Evolutionary conservation across 2,888 invertebrate genomes (phyloP).

Genomic region (Ptilodon capucinus): DNA sequence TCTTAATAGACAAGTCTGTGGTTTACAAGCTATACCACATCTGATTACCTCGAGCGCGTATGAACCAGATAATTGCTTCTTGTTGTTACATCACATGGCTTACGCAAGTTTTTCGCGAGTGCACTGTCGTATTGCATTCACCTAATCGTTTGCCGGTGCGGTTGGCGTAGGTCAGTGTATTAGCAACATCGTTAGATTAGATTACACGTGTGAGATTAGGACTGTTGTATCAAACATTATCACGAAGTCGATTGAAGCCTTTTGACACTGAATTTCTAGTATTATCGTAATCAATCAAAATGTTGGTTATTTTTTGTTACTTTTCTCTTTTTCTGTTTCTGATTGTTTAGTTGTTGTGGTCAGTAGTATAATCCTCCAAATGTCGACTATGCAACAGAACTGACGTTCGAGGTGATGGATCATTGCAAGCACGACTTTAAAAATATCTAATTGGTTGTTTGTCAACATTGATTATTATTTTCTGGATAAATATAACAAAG

Average conservation of each 20-base stretch:
- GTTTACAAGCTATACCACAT: background rate
- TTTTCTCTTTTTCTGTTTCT: too few relatives aligned
- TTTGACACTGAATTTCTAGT: background rate
- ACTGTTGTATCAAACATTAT: constrained; percentile 29
- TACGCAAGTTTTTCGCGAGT: constrained; percentile 61
- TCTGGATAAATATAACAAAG: too few relatives aligned
- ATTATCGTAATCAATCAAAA: background rate
- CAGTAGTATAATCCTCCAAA: too few relatives aligned
- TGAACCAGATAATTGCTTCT: constrained; percentile 14
- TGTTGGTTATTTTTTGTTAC: too few relatives aligned
- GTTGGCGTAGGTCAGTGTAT: constrained; percentile 74
- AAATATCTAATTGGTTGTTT: too few relatives aligned
- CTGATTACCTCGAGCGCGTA: background rate
- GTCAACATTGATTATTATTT: too few relatives aligned
- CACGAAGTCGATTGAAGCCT: background rate
- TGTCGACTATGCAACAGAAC: too few relatives aligned
- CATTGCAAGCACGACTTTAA: too few relatives aligned
- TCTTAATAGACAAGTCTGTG: background rate
- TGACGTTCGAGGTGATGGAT: too few relatives aligned
- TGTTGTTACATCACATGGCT: constrained; percentile 33
- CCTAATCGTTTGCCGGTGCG: constrained; percentile 46
- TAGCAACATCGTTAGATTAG: constrained; percentile 63
- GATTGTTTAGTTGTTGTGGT: too few relatives aligned
- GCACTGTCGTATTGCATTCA: constrained; percentile 53
- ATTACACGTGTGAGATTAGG: constrained; percentile 59